Evolutionary conservation across 2,797 vertebrate species (phyloP).

Genomic region (Borostomias antarcticus): DNA sequence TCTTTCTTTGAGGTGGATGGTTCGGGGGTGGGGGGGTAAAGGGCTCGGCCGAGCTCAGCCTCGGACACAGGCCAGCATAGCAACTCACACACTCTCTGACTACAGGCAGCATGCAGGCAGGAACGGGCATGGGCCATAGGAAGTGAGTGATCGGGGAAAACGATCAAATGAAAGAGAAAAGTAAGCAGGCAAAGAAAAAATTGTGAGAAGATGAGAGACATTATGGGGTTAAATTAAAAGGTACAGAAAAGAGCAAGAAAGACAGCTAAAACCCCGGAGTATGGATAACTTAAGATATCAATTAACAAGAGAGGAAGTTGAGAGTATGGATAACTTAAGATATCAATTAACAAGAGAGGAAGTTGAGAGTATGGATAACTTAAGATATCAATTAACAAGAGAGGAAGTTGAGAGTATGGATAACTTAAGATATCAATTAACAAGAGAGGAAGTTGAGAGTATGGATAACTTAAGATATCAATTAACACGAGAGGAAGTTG

Average conservation of each 20-base stretch:
- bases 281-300: too few relatives aligned
- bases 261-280: too few relatives aligned
- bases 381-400: conserved; percentile 17
- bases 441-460: too few relatives aligned
- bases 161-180: conserved; percentile 48
- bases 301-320: conserved; percentile 66
- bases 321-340: too few relatives aligned
- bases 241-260: conserved; percentile 31
- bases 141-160: conserved; percentile 49
- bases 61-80: conserved; percentile 84
- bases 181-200: conserved; percentile 32
- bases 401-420: too few relatives aligned
- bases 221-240: conserved; percentile 1
- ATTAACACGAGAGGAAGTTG: conserved; percentile 25
- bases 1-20: conserved; percentile 81
- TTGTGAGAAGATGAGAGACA: conserved; percentile 28
- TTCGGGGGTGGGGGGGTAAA: conserved; percentile 76
- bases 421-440: too few relatives aligned
- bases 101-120: conserved; percentile 70
- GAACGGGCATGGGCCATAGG: conserved; percentile 39
- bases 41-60: conserved; percentile 75
- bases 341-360: conserved; percentile 40
- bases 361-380: conserved; percentile 48
- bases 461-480: too few relatives aligned
- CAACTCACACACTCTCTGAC: conserved; percentile 82